Conservation (phyloP, 2,797 vertebrate genomes). For the Uromys caudimaculatus region DNA sequence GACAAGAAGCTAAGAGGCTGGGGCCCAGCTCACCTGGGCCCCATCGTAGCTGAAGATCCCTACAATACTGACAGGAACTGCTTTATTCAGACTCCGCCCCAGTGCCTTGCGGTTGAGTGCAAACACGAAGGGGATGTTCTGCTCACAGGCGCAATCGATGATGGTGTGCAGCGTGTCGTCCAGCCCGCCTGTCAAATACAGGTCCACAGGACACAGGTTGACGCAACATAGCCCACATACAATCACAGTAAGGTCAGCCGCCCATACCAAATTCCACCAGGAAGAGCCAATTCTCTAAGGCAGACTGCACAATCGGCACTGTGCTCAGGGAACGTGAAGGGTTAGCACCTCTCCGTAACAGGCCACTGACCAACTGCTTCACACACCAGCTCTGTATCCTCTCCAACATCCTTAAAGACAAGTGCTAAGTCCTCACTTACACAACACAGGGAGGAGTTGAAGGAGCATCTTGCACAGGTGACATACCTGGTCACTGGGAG, state of each 20-base stretch:
- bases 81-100: conserved; percentile 96
- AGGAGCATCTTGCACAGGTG: not conserved
- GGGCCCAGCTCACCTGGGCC: conserved; percentile 92
- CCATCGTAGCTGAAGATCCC: conserved; percentile 99
- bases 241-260: too few species aligned
- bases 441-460: not conserved
- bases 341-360: not conserved
- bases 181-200: conserved; percentile 92
- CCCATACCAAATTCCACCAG: not conserved
- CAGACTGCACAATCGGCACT: not conserved
- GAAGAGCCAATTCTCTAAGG: not conserved
- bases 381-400: not conserved
- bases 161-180: conserved; percentile 97
- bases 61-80: conserved; percentile 97
- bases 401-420: not conserved
- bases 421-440: not conserved
- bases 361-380: not conserved
- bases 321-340: not conserved
- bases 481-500: not conserved
- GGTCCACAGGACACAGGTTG: fast-evolving
- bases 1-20: not conserved
- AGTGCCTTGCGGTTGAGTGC: conserved; percentile 96
- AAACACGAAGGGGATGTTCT: conserved; percentile 96
- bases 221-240: not conserved
- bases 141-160: conserved; percentile 94